Evolutionary conservation across 2,888 invertebrate genomes (phyloP).

Genomic region (Lydus trimaculatus): DNA sequence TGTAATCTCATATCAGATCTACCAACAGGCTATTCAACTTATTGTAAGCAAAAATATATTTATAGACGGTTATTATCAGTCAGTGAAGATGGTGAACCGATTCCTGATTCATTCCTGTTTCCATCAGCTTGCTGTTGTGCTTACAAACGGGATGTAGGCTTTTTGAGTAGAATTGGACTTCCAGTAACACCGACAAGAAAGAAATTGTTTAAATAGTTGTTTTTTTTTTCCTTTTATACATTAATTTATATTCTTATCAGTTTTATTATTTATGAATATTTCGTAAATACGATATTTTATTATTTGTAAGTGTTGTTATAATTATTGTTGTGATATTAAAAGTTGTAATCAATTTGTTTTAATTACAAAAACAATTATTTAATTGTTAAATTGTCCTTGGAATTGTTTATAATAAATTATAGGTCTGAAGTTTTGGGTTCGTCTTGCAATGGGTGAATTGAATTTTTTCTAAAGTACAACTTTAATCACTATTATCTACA

Average conservation of each 20-base stretch:
- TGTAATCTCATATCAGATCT: conserved; percentile 63
- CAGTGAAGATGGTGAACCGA: conserved; percentile 58
- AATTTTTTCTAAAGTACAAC: too few relatives aligned
- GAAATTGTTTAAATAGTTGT: neutral
- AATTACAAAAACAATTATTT: too few relatives aligned
- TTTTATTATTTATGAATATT: conserved; percentile 4
- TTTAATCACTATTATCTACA: too few relatives aligned
- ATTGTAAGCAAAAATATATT: conserved; percentile 68
- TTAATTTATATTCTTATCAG: too few relatives aligned
- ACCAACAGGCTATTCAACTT: conserved; percentile 60
- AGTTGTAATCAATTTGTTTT: neutral
- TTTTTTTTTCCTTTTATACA: too few relatives aligned
- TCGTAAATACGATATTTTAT: conserved; percentile 2
- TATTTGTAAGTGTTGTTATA: neutral
- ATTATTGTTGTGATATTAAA: neutral
- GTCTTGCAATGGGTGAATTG: too few relatives aligned
- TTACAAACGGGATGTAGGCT: conserved; percentile 47
- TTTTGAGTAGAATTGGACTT: conserved; percentile 35
- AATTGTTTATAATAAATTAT: too few relatives aligned
- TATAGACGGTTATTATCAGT: conserved; percentile 66
- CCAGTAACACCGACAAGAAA: conserved; percentile 23
- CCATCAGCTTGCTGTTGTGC: conserved; percentile 80
- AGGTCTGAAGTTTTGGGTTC: too few relatives aligned
- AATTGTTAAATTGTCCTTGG: too few relatives aligned
- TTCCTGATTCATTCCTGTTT: conserved; percentile 66